Conservation (phyloP, 1,140 invertebrate species). For the Anadara kagoshimensis region DNA sequence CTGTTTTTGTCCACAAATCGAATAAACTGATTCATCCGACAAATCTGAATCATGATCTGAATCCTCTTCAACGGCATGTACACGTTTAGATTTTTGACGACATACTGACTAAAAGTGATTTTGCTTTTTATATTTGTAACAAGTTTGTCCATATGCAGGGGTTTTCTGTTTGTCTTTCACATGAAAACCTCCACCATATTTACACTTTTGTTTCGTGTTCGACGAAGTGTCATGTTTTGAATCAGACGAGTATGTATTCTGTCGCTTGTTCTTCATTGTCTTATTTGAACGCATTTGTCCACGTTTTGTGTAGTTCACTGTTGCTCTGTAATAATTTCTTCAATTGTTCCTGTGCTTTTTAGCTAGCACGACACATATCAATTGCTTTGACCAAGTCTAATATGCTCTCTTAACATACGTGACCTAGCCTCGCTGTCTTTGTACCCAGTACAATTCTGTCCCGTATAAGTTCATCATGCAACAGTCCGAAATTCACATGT, state of each 20-base stretch:
- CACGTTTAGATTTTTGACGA: neutral
- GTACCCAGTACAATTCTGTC: conserved; percentile 28
- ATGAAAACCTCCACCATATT: neutral
- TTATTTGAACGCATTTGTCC: too few relatives aligned
- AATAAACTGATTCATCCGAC: neutral
- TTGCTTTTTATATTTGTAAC: neutral
- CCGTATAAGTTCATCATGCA: conserved; percentile 26
- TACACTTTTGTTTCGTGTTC: neutral
- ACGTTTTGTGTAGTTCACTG: neutral
- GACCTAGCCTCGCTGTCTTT: conserved; percentile 6
- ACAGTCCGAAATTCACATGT: conserved; percentile 30
- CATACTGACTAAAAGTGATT: conserved; percentile 11
- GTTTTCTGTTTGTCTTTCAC: neutral
- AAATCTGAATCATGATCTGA: neutral
- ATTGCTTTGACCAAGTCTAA: conserved; percentile 15
- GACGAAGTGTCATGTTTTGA: too few relatives aligned
- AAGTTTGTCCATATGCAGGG: conserved; percentile 12
- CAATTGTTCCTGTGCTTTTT: conserved; percentile 7
- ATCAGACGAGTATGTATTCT: too few relatives aligned
- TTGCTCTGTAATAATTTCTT: neutral
- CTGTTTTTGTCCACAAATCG: too few relatives aligned
- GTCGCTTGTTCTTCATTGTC: too few relatives aligned
- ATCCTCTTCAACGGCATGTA: neutral
- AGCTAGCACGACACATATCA: conserved; percentile 13
- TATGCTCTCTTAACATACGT: conserved; percentile 19